phyloP scores from a whole-genome alignment of 2,888 invertebrate genomes.

The Papilio elwesi region DNA sequence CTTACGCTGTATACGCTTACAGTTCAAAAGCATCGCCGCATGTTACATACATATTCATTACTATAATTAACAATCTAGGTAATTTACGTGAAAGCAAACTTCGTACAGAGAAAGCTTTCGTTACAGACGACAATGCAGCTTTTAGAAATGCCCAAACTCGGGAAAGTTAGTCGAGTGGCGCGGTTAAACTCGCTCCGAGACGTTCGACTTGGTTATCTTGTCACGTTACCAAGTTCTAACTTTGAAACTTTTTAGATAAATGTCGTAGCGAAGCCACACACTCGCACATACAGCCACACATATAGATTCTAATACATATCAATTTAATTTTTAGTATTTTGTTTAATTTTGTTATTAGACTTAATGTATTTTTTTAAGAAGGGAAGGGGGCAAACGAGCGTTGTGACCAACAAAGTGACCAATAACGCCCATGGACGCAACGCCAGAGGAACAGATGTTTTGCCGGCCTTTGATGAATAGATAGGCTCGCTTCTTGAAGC shows the following conservation, averaged over 20 bases:
- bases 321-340: not conserved
- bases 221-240: constrained; percentile 16
- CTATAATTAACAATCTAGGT: constrained; percentile 1
- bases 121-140: constrained; percentile 17
- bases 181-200: not conserved
- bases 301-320: not conserved
- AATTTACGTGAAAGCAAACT: not conserved
- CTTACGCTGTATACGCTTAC: too few relatives aligned
- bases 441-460: too few relatives aligned
- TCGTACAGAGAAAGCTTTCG: constrained; percentile 8
- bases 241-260: constrained; percentile 18
- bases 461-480: too few relatives aligned
- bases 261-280: constrained; percentile 9
- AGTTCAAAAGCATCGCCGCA: too few relatives aligned
- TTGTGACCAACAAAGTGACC: too few relatives aligned
- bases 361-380: too few relatives aligned
- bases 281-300: not conserved
- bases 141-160: constrained; percentile 20
- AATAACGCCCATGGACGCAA: too few relatives aligned
- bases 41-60: too few relatives aligned
- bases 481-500: too few relatives aligned
- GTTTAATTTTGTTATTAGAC: too few relatives aligned
- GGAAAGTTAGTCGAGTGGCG: not conserved
- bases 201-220: constrained; percentile 19
- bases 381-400: too few relatives aligned